phyloP scores from a whole-genome alignment of 1,140 invertebrate species.

The Drosophila nigromelanica region DNA sequence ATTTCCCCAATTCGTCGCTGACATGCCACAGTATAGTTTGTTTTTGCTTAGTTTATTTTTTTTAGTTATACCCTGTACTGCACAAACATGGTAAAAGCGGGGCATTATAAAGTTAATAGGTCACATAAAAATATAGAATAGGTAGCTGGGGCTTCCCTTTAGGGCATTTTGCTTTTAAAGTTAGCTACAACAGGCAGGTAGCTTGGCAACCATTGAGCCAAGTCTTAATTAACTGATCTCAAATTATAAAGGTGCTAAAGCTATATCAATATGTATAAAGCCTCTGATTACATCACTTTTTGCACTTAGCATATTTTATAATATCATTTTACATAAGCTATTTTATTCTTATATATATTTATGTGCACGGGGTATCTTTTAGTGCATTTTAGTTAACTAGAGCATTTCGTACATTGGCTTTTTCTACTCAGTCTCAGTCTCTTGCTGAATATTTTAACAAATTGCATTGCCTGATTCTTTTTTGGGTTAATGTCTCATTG shows the following conservation, averaged over 20 bases:
- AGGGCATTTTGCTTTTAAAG: background rate
- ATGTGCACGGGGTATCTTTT: slow-evolving; percentile 2
- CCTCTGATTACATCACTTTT: too few species aligned
- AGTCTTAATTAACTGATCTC: too few species aligned
- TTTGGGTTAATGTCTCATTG: slow-evolving; percentile 81
- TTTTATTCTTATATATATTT: background rate
- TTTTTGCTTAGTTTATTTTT: slow-evolving; percentile 9
- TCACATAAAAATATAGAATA: slow-evolving; percentile 2
- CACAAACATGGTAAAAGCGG: background rate
- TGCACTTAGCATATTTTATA: too few species aligned
- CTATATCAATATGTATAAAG: too few species aligned
- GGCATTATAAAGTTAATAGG: slow-evolving; percentile 7
- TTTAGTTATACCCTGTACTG: slow-evolving; percentile 14
- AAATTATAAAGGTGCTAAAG: too few species aligned
- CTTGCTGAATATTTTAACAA: slow-evolving; percentile 37
- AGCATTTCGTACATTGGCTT: slow-evolving; percentile 3
- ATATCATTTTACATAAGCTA: too few species aligned
- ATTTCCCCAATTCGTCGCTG: slow-evolving; percentile 64
- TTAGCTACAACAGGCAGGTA: too few species aligned
- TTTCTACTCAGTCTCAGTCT: background rate
- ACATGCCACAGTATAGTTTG: slow-evolving; percentile 41
- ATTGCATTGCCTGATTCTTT: slow-evolving; percentile 41
- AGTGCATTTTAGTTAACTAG: background rate
- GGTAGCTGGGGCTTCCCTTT: background rate
- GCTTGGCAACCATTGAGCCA: too few species aligned